Percentiles rank a stretch among this genome's conserved stretches.
phyloP scores from a whole-genome alignment of 1,140 invertebrate genomes.

The Mycetomoellerius zeteki region DNA sequence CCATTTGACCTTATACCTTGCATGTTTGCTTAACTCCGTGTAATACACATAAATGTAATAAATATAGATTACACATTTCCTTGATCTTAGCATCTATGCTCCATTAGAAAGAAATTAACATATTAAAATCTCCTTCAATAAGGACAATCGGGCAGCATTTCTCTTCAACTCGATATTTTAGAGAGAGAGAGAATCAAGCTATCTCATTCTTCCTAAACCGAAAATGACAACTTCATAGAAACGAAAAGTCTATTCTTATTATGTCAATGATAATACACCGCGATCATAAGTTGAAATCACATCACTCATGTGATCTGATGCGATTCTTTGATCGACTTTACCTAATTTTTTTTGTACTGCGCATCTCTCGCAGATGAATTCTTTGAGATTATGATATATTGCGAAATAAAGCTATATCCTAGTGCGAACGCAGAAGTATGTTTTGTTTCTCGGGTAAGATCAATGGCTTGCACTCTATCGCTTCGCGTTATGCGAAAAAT shows the following conservation, averaged over 20 bases:
- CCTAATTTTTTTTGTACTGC: background rate
- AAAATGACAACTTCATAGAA: too few relatives aligned
- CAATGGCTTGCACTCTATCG: constrained; percentile 29
- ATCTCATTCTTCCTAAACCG: too few relatives aligned
- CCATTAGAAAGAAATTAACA: too few relatives aligned
- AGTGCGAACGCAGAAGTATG: background rate
- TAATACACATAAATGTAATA: background rate
- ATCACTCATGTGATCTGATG: background rate
- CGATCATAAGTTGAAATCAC: background rate
- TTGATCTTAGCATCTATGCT: too few relatives aligned
- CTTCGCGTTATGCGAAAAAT: constrained; percentile 43
- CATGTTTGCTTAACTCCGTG: background rate
- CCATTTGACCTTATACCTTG: constrained; percentile 10
- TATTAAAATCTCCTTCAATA: too few relatives aligned
- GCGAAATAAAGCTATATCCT: constrained; percentile 4
- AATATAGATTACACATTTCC: too few relatives aligned
- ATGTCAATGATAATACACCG: background rate
- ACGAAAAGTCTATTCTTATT: too few relatives aligned
- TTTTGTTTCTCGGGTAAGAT: constrained; percentile 22
- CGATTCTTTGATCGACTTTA: background rate
- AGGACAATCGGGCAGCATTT: too few relatives aligned
- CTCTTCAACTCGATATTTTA: too few relatives aligned
- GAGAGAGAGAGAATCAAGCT: too few relatives aligned
- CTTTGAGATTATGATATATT: constrained; percentile 3
- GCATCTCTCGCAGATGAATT: background rate